Evolutionary conservation across 2,113 vertebrate genomes (phyloP).

Genomic region (Tetrax tetrax): DNA sequence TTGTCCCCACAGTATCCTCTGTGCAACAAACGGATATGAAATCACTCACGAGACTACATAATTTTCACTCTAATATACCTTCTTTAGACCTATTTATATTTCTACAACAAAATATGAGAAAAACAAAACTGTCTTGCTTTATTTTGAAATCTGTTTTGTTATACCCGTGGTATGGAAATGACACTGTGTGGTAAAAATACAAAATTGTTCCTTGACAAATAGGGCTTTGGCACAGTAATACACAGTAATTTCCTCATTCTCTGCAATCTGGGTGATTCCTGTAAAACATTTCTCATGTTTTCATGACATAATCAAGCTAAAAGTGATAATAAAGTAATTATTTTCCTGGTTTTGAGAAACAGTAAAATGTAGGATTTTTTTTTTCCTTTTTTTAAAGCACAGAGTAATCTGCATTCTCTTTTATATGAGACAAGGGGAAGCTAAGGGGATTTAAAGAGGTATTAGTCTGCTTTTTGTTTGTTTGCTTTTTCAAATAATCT

Average conservation of each 20-base stretch:
- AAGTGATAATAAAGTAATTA: neutral
- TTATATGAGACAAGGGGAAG: neutral
- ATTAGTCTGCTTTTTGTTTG: neutral
- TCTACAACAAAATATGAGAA: neutral
- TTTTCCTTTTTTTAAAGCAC: neutral
- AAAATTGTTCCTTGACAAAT: neutral
- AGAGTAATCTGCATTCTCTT: neutral
- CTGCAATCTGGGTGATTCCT: neutral
- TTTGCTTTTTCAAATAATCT: neutral
- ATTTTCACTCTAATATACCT: neutral
- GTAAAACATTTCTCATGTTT: neutral
- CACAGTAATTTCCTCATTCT: neutral
- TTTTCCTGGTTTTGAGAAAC: neutral
- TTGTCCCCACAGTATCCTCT: neutral
- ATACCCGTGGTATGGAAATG: neutral
- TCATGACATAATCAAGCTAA: neutral
- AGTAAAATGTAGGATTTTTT: neutral
- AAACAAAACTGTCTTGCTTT: neutral
- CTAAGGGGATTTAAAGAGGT: neutral
- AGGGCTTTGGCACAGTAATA: neutral
- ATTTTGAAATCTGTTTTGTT: neutral
- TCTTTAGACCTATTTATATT: neutral
- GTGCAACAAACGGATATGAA: neutral
- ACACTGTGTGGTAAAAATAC: neutral
- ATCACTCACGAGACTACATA: rapidly evolving